These are phyloP conservation scores for Drosophila athabasca DNA, from an alignment of 1,140 invertebrate species.

Conservation along the genomic window DNA sequence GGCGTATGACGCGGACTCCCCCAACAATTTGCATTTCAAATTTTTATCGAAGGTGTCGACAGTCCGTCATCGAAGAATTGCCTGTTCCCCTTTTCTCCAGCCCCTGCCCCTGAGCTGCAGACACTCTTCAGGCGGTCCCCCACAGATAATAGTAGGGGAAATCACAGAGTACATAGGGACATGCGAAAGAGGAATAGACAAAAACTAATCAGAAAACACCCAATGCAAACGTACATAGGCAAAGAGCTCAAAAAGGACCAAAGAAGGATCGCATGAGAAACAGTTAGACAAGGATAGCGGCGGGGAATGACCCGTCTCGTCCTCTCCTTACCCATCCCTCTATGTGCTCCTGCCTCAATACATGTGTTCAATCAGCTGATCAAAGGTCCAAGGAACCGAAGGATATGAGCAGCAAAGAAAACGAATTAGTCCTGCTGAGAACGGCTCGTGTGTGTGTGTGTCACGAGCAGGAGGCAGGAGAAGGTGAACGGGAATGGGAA, in stretches of 20 bases:
- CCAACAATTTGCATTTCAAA: too few species aligned
- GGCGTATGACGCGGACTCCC: too few species aligned
- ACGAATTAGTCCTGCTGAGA: conserved; percentile 73
- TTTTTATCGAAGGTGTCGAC: too few species aligned
- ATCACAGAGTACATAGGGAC: conserved; percentile 51
- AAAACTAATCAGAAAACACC: conserved; percentile 70
- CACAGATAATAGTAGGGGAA: conserved; percentile 51
- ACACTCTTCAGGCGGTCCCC: too few species aligned
- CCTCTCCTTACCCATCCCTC: conserved; percentile 23
- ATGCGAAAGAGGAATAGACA: conserved; percentile 28
- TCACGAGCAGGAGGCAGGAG: conserved; percentile 42
- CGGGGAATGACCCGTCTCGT: background rate
- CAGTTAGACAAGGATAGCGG: conserved; percentile 73
- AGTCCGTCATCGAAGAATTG: too few species aligned
- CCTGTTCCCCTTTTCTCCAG: too few species aligned
- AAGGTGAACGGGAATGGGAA: conserved; percentile 25
- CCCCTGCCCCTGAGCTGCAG: conserved; percentile 1
- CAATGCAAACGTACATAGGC: conserved; percentile 21
- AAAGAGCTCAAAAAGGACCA: background rate
- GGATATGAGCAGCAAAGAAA: conserved; percentile 65
- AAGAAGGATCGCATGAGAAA: conserved; percentile 23
- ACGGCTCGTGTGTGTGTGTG: conserved; percentile 55
- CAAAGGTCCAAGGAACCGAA: conserved; percentile 43
- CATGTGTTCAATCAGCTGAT: conserved; percentile 79
- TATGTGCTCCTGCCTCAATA: conserved; percentile 14